Percentiles rank a stretch among this genome's conserved stretches.
Conservation (phyloP, 2,888 invertebrate genomes). For the Megalurothrips usitatus region DNA sequence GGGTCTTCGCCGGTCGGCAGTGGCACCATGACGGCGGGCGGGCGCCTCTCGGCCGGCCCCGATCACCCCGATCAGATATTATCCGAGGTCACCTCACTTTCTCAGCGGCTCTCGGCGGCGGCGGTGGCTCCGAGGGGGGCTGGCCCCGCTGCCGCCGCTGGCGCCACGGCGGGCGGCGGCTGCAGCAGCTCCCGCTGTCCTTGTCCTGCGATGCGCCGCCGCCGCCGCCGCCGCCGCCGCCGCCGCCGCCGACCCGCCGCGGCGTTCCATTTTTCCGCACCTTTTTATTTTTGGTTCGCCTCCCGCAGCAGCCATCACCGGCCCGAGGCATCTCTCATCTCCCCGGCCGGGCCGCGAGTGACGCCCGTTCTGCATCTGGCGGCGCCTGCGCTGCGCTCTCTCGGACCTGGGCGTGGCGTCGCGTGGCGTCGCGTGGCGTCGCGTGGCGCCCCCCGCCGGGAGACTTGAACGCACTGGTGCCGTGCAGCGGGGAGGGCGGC, state of each 20-base stretch:
- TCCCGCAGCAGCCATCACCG: neutral
- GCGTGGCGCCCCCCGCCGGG: neutral
- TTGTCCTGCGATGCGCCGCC: neutral
- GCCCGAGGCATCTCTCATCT: no score
- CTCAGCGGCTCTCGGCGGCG: neutral
- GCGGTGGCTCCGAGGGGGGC: no score
- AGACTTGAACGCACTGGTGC: neutral
- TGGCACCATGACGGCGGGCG: neutral
- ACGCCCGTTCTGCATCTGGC: neutral
- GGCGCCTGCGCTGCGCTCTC: neutral
- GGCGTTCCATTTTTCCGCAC: neutral
- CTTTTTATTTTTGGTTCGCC: neutral
- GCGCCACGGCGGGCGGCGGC: no score
- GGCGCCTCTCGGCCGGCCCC: neutral
- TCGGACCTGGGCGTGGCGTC: neutral
- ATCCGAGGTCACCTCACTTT: neutral
- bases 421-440: neutral
- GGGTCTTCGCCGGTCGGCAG: no score
- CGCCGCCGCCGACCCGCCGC: neutral
- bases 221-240: neutral
- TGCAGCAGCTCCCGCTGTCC: neutral
- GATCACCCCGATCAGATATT: neutral
- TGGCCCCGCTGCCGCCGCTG: neutral
- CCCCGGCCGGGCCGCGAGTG: neutral
- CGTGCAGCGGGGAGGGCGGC: no score